Conservation (phyloP, 1,140 invertebrate species). For the Ostrea edulis region DNA sequence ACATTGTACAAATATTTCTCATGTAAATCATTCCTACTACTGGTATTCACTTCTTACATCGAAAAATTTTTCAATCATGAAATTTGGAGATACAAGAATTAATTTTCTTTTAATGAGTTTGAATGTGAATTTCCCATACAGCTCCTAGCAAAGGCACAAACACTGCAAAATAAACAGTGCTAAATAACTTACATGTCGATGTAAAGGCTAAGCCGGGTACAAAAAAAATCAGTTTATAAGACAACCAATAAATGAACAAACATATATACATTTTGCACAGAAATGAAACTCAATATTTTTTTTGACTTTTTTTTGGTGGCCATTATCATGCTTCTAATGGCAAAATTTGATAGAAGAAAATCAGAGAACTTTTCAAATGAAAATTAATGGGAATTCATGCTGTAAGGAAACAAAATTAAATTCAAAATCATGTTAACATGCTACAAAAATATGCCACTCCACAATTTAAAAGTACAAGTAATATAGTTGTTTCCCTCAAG, state of each 20-base stretch:
- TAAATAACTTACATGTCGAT: constrained; percentile 61
- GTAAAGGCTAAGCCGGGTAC: constrained; percentile 56
- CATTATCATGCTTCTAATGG: background rate
- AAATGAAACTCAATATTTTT: background rate
- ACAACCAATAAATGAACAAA: background rate
- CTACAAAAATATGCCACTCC: background rate
- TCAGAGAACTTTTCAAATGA: background rate
- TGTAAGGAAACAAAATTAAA: constrained; percentile 7
- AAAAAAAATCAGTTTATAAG: background rate
- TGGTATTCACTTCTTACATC: no score
- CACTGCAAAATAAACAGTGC: constrained; percentile 44
- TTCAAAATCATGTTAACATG: background rate
- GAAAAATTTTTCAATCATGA: no score
- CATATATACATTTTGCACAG: background rate
- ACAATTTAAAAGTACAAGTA: background rate
- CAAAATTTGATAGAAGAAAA: background rate
- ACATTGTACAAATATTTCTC: background rate
- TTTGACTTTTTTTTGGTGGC: background rate
- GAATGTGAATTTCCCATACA: constrained; percentile 16
- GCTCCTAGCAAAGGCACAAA: constrained; percentile 1
- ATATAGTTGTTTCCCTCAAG: background rate
- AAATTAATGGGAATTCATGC: background rate
- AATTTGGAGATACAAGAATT: background rate
- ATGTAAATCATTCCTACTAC: no score
- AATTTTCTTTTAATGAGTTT: background rate